These are phyloP conservation scores for Brachypodius melanocephalos DNA, from an alignment of 2,113 vertebrate species.

Conservation along the genomic window DNA sequence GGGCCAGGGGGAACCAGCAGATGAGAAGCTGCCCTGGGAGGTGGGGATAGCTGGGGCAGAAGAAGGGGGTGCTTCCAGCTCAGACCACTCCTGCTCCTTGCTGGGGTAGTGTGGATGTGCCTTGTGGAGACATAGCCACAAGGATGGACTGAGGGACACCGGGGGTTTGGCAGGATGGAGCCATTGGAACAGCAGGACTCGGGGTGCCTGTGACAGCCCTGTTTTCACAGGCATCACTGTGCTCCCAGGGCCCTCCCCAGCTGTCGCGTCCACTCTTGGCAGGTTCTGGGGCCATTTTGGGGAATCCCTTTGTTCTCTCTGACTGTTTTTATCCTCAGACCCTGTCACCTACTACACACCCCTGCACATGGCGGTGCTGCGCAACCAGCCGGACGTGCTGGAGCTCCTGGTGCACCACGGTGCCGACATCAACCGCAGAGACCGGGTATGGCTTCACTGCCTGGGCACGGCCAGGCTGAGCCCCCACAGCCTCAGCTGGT, in stretches of 20 bases:
- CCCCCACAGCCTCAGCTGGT: neutral
- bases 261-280: neutral
- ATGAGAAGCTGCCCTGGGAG: neutral
- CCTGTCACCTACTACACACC: conserved; percentile 93
- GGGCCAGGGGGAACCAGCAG: neutral
- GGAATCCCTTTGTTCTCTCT: neutral
- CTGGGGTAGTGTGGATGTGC: neutral
- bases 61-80: neutral
- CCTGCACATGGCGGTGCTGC: conserved; percentile 86
- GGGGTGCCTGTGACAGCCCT: neutral
- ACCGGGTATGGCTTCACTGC: conserved; percentile 74
- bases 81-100: neutral
- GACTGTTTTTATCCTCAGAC: conserved; percentile 69
- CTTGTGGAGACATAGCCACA: neutral
- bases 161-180: neutral
- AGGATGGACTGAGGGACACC: neutral
- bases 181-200: neutral
- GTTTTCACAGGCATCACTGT: rapidly evolving
- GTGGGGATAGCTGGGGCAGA: neutral
- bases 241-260: neutral
- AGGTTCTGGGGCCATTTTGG: rapidly evolving
- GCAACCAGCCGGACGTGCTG: conserved; percentile 83
- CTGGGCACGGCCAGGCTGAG: rapidly evolving
- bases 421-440: conserved; percentile 87
- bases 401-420: conserved; percentile 80